Base-by-base conservation (phyloP, 1,140 invertebrate species). In the Scaptomyza graminum region DNA sequence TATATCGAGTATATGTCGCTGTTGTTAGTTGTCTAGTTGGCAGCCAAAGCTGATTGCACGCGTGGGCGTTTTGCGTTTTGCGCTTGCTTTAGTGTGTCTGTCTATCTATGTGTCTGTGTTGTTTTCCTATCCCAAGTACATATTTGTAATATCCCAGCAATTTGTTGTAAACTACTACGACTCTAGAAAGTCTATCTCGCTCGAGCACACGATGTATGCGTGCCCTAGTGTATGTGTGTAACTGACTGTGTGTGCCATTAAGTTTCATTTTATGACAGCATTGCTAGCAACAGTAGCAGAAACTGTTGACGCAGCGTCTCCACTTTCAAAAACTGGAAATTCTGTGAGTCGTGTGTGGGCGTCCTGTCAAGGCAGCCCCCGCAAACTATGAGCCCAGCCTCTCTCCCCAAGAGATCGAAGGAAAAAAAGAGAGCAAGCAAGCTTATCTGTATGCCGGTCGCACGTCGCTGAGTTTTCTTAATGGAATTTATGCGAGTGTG, bases 401-500 rank as follows among this genome's bases (percentile, higher is more conserved):
- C 18, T 22, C 18, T 22, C 18, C 3, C 18, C 18, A 22, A 3
- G 1, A 22, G 18, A 3, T 22, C 18, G 1, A 22, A 22, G 18
- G 18, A 3, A 22, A 1, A 3, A 5, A 41, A 41, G 37, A 41
- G 37, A 41, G 31, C 31, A 9, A 34, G 31, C 31, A 8, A 55
- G 47, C 66, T 76, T 63, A 63, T 82, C 74, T 63, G 74, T 85
- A 85, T 87, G 81, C 78, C 71, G 62, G 82, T 82, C 83, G 83
- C 83, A 84, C 78, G 74, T 82, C 76, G 83, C 83, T 88, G 83
- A 87, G 87, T 85, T 85, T 85, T 85, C 82, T 85, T 85, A 85
- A 85, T 82, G 82, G 82, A 85, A 85, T 87, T 87, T 85, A 85
- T 85, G 82, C 82, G 82, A 85, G 82, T 85, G 82, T 85, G 82